Evolutionary conservation across 2,888 invertebrate genomes (phyloP), one percentile per base, ranked within the genome.

Genomic region (Griposia aprilina): DNA sequence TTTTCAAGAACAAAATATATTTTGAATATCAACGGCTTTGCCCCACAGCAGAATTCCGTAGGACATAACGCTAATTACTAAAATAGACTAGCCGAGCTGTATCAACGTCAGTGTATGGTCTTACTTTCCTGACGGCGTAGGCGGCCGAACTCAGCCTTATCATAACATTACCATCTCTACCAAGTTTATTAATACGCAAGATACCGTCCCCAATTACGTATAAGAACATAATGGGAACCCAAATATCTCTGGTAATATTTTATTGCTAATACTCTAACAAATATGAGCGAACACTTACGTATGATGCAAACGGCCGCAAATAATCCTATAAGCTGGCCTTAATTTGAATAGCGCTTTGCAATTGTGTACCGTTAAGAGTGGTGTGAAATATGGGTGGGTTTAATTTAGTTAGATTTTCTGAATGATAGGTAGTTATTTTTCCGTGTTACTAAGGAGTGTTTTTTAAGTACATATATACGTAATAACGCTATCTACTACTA

Each of bases 341-440:
- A 81, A 84, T 85, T 85, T 78, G 85, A 84, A 82, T 84, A 85
- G 55, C 55, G 78, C 74, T 84, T 82, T 73, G 78, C 50, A 72
- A 73, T 73, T 74, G 68, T 74, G 60, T 82, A 30, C 65, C 62
- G 13, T 71, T 76, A 73, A 20, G n/a, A 73, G 83, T 73, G 73
- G 57, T 60, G 45, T 45, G 55, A 69, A 72, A 60, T 65, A 36
- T 78, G 60, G 50, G 66, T 45, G 15, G 17, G 41, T 11, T 71
- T 67, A 23, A 50, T 67, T 67, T 59, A 82, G 66, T 62, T 76
- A 55, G 36, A 55, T 69, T 68, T 41, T 26, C 7, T 26, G 13
- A 4, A 15, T 66, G 4, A 26, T 59, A 73, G 59, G 65, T 71
- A n/a, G n/a, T n/a, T n/a, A 15, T 20, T 50, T 11, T 13, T 26